These are phyloP conservation scores for Psococerastis gibbosa DNA, from an alignment of 2,888 invertebrate species.

Conservation along the genomic window DNA sequence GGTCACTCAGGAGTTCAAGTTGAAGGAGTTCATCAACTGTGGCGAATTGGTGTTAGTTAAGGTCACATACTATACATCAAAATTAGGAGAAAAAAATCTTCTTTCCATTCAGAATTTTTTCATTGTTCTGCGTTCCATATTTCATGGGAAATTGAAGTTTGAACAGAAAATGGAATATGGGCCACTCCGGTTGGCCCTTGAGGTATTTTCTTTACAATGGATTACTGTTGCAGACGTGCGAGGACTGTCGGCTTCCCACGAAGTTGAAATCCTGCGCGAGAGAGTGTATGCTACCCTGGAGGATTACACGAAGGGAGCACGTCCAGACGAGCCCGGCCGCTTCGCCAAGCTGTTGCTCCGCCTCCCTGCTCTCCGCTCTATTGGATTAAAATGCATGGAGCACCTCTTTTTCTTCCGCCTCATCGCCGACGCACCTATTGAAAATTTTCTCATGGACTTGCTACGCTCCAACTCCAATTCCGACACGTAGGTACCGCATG, in stretches of 20 bases:
- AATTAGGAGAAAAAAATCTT: too few relatives aligned
- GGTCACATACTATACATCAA: too few relatives aligned
- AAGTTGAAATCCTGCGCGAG: constrained; percentile 75
- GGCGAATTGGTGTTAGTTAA: too few relatives aligned
- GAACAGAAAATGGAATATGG: background rate
- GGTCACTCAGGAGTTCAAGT: too few relatives aligned
- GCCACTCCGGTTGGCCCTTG: too few relatives aligned
- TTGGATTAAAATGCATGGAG: constrained; percentile 85
- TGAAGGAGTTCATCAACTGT: too few relatives aligned
- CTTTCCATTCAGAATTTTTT: constrained; percentile 10
- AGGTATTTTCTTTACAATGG: too few relatives aligned
- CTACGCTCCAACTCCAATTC: constrained; percentile 43
- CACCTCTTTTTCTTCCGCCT: constrained; percentile 89
- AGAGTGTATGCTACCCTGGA: constrained; percentile 91
- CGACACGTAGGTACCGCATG: too few relatives aligned
- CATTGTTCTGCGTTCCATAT: too few relatives aligned
- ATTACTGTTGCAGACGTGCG: too few relatives aligned
- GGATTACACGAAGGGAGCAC: constrained; percentile 76
- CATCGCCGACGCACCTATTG: constrained; percentile 70
- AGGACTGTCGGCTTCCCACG: constrained; percentile 61
- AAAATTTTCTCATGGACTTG: constrained; percentile 66
- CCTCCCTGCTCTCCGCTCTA: constrained; percentile 73
- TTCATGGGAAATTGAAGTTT: too few relatives aligned
- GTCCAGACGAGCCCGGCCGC: constrained; percentile 80
- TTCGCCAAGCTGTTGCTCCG: constrained; percentile 87